Evolutionary conservation across 2,888 invertebrate species (phyloP).

Genomic region (Patella pellucida): DNA sequence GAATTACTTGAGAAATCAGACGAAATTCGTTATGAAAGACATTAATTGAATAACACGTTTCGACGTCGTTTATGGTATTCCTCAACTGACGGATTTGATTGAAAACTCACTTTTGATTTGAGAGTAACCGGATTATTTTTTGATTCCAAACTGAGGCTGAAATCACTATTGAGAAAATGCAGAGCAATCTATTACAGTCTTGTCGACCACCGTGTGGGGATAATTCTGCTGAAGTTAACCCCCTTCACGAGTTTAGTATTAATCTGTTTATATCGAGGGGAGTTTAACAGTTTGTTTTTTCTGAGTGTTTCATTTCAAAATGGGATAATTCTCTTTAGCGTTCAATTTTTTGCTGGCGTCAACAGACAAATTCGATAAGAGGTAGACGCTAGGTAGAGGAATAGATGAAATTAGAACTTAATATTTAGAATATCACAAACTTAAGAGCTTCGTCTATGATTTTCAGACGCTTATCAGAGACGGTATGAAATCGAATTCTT

Average conservation of each 20-base stretch:
- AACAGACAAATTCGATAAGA: neutral
- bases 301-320: conserved; percentile 1
- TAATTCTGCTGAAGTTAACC: no score
- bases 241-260: neutral
- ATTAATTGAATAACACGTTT: conserved; percentile 10
- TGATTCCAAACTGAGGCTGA: neutral
- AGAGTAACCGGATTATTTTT: conserved; percentile 2
- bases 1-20: conserved; percentile 1
- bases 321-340: neutral
- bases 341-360: neutral
- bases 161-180: conserved; percentile 3
- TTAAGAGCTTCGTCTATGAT: no score
- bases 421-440: no score
- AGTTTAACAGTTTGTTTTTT: conserved; percentile 7
- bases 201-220: no score
- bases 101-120: conserved; percentile 11
- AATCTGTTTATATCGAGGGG: neutral
- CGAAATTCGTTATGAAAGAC: conserved; percentile 11
- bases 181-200: neutral
- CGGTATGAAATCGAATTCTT: no score
- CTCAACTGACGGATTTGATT: neutral
- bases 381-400: neutral
- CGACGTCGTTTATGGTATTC: conserved; percentile 8
- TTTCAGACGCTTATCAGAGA: no score
- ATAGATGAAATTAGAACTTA: neutral